phyloP scores from a whole-genome alignment of 2,797 vertebrate genomes.

The Pachyuromys duprasi region DNA sequence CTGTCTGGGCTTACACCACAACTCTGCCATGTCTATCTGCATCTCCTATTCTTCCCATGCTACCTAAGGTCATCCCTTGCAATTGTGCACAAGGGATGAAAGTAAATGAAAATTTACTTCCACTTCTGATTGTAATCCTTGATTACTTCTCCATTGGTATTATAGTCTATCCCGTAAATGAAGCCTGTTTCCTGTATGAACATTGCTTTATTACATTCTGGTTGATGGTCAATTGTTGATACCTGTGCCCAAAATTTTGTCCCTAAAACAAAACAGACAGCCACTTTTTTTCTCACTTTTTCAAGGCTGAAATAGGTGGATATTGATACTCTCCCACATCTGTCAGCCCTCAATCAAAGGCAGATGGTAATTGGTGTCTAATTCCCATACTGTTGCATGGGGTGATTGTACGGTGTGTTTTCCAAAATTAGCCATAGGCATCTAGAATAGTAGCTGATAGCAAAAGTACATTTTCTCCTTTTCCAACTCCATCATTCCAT shows the following conservation, averaged over 20 bases:
- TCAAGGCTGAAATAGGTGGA: no score
- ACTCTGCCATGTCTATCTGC: background rate
- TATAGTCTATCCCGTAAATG: background rate
- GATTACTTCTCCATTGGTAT: background rate
- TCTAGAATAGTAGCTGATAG: background rate
- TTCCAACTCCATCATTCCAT: background rate
- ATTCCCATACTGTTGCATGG: background rate
- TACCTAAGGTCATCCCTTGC: background rate
- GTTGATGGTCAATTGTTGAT: background rate
- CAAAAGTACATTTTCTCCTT: background rate
- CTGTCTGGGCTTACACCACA: background rate
- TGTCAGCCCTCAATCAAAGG: background rate
- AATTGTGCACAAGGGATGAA: background rate
- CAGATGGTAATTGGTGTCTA: background rate
- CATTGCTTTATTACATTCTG: background rate
- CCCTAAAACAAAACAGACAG: background rate
- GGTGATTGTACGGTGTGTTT: background rate
- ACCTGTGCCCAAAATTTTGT: background rate
- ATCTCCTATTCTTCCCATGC: background rate
- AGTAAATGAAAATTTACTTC: background rate
- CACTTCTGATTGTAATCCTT: no score
- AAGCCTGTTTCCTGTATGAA: background rate
- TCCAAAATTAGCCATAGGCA: background rate
- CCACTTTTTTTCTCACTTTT: background rate
- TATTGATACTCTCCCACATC: rapidly evolving